Conservation (phyloP, 2,888 invertebrate species). For the Noctua janthina region DNA sequence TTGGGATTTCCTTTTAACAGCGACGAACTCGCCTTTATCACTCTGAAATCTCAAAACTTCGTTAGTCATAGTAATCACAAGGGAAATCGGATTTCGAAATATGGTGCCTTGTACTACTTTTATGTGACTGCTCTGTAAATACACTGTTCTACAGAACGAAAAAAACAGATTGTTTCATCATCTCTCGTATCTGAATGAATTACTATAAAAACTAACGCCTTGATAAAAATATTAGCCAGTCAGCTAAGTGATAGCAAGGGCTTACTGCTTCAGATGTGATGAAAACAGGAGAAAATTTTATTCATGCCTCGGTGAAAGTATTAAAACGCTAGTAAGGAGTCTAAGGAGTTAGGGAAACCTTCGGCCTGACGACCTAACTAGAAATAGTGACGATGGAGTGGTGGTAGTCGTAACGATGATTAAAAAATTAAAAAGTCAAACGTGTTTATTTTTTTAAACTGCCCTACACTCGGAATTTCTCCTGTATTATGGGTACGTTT, state of each 20-base stretch:
- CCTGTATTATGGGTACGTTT: background rate
- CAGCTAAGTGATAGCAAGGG: background rate
- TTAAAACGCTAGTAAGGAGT: background rate
- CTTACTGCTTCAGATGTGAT: background rate
- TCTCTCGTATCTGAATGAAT: background rate
- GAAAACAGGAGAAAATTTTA: background rate
- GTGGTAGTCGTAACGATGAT: background rate
- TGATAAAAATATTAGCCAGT: background rate
- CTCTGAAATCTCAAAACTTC: constrained; percentile 44
- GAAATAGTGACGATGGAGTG: background rate
- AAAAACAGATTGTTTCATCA: background rate
- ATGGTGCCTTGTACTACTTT: background rate
- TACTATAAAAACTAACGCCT: background rate
- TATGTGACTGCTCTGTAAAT: background rate
- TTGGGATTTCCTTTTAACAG: constrained; percentile 9
- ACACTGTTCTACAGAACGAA: background rate
- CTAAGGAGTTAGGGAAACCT: background rate
- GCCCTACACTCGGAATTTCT: background rate
- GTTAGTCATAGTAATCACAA: constrained; percentile 47
- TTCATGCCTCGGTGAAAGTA: background rate
- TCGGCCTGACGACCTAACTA: background rate
- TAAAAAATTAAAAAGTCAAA: background rate
- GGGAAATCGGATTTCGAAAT: constrained; percentile 41
- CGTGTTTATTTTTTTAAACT: background rate
- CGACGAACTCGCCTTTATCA: constrained; percentile 1